Evolutionary conservation across 2,797 vertebrate genomes (phyloP), one percentile per base, ranked within the genome.

Genomic region (Botia kubotai): DNA sequence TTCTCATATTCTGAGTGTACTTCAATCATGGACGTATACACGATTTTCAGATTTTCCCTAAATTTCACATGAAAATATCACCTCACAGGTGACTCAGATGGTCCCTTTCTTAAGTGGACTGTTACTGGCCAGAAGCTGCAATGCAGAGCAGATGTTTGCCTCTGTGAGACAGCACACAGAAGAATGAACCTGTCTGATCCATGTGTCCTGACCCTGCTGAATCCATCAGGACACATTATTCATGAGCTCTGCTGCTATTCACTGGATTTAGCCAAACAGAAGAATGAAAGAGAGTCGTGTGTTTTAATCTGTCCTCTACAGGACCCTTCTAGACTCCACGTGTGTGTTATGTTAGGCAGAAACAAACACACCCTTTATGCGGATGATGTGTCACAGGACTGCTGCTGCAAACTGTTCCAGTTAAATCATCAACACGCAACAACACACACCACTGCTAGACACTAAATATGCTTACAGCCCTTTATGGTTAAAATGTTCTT

Each of bases 281-380:
- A 5, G 14, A 19, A 68, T 43, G 68, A 77, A 29, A 8, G 36
- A 33, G 69, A 68, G 19, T 58, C 72, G 39, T 75, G 0, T 2
- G 23, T 5, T 39, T 21, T 23, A 57, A 23, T 63, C 19, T 2
- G 3, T 33, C 12, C 10, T 46, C n/a, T 19, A 16, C 33, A 46
- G 43, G 16, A 36, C 55, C 16, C 0, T 33, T 65, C 68, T 53
- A 36, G 19, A 73, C 36, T 14, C 2, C 48, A 77, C 29, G 65
- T 26, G 23, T 16, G 21, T 80, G 43, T 82, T 29, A 46, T 33
- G 33, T 60, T 29, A 23, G n/a, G 70, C 21, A 1, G 19, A 21
- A 21, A 63, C 46, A 53, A 72, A 79, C 39, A 46, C 48, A 36
- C 33, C 23, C 70, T 46, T 21, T 50, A 76, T 63, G 6, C 1